Conservation (phyloP, 2,797 vertebrate genomes). For the Esox lucius region DNA sequence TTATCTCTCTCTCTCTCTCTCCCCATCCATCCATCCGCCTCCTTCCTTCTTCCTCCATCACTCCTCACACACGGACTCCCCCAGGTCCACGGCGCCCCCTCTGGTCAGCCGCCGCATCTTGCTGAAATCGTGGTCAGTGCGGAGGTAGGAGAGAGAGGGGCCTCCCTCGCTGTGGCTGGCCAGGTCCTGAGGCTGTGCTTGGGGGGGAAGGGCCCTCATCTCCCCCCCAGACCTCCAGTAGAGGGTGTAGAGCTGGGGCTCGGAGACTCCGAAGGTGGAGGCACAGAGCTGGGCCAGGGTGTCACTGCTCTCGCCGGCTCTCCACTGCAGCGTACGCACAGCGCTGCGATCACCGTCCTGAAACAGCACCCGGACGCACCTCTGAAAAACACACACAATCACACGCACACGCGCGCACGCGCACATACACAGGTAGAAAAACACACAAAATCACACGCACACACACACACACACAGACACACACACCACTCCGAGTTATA, state of each 20-base stretch:
- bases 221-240: constrained; percentile 82
- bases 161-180: constrained; percentile 65
- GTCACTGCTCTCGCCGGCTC: constrained; percentile 73
- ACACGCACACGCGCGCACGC: not conserved
- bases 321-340: constrained; percentile 83
- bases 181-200: constrained; percentile 78
- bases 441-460: not conserved
- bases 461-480: not conserved
- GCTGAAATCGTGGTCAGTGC: constrained; percentile 77
- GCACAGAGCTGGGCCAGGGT: constrained; percentile 80
- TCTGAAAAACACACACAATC: constrained; percentile 54
- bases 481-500: not conserved
- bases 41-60: constrained; percentile 48
- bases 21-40: constrained; percentile 19
- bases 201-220: constrained; percentile 72
- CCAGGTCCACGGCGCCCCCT: constrained; percentile 81
- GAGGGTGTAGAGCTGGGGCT: constrained; percentile 77
- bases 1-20: constrained; percentile 62
- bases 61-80: constrained; percentile 82
- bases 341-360: constrained; percentile 83
- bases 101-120: constrained; percentile 80
- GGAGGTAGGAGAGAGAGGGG: constrained; percentile 84
- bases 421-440: not conserved
- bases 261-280: constrained; percentile 78
- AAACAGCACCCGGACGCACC: constrained; percentile 85